Percentiles rank a stretch among this genome's conserved stretches.
These are phyloP conservation scores for Nycticebus coucang DNA, from an alignment of 2,113 vertebrate genomes.

Conservation along the genomic window DNA sequence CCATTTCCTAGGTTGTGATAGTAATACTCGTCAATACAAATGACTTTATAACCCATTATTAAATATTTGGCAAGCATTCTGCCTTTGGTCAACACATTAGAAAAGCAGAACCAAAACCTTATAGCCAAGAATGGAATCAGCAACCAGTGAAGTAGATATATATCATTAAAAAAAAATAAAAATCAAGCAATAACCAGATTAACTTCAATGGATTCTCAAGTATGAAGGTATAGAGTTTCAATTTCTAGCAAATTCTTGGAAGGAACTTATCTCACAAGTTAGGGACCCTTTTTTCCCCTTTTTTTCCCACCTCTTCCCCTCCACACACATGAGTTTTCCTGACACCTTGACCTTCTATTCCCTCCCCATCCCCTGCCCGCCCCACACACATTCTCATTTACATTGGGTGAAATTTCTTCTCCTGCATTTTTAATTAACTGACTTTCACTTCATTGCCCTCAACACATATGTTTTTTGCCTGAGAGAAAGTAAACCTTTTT, in stretches of 20 bases:
- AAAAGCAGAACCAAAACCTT: neutral
- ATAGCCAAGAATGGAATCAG: neutral
- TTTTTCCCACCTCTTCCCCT: neutral
- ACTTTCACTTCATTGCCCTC: neutral
- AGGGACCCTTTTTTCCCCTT: neutral
- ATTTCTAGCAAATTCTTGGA: neutral
- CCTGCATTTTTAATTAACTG: neutral
- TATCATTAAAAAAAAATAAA: neutral
- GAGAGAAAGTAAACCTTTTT: neutral
- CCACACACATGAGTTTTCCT: neutral
- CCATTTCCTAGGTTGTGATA: neutral
- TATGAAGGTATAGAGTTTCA: neutral
- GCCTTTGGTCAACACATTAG: neutral
- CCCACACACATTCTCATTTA: neutral
- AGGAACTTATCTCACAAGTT: neutral
- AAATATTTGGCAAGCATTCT: neutral
- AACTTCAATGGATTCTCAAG: neutral
- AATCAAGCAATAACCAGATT: neutral
- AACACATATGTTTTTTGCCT: neutral
- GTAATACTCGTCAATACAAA: slow-evolving; percentile 9
- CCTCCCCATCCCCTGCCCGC: neutral
- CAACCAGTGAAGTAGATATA: neutral
- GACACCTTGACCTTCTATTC: no score
- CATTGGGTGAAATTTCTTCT: neutral
- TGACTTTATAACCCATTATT: neutral